Conservation (phyloP, 2,113 vertebrate species). For the Clupea harengus region DNA sequence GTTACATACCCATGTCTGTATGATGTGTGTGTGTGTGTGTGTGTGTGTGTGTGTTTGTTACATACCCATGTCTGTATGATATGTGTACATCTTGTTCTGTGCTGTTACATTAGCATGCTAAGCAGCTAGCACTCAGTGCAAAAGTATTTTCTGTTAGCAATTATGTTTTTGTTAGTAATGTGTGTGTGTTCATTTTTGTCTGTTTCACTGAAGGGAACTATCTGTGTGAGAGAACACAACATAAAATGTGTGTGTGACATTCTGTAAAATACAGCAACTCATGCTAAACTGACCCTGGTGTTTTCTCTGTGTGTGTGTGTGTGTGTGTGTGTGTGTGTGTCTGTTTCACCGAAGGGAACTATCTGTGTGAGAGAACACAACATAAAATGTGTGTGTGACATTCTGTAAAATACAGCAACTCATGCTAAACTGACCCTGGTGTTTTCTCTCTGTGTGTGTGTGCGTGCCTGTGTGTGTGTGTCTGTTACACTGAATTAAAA, state of each 20-base stretch:
- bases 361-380: not conserved
- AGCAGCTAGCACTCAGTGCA: not conserved
- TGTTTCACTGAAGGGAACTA: slow-evolving; percentile 16
- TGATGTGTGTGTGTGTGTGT: not conserved
- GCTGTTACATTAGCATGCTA: not conserved
- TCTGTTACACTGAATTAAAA: too few species aligned
- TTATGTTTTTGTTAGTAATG: not conserved
- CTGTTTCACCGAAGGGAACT: slow-evolving; percentile 13
- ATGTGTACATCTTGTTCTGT: not conserved
- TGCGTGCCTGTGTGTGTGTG: too few species aligned
- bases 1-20: not conserved
- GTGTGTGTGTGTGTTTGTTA: too few species aligned
- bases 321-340: not conserved
- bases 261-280: slow-evolving; percentile 22
- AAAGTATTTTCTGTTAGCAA: not conserved
- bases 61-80: not conserved
- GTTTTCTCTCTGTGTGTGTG: not conserved
- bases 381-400: slow-evolving; percentile 19
- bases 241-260: slow-evolving; percentile 29
- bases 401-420: slow-evolving; percentile 49
- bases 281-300: not conserved
- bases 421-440: not conserved
- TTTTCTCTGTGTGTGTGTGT: too few species aligned
- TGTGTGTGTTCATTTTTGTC: not conserved
- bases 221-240: not conserved